Evolutionary conservation across 2,797 vertebrate species (phyloP), one percentile per base, ranked within the genome.

Genomic region (Arctocebus calabarensis): DNA sequence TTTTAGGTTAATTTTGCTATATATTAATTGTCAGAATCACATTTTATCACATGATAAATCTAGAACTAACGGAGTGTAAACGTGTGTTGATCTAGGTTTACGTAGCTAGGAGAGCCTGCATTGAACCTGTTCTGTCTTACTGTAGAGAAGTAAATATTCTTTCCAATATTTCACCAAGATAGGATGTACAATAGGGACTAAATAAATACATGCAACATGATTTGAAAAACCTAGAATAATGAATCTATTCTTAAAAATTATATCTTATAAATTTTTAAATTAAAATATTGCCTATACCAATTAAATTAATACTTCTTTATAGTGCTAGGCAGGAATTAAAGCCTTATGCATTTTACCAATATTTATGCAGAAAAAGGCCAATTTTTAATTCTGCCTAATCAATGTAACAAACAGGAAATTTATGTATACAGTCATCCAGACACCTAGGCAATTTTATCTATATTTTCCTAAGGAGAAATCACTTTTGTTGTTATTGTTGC

Each of bases 1-100:
- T 62, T 79, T 83, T 59, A 68, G 32, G 22, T 45, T 90, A 86
- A 48, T 78, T 96, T 89, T 29, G 81, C 32, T 74, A 12, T 79
- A 82, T 27, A 23, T 81, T 70, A 78, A 77, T 61, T 59, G 45
- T 43, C 70, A 93, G 25, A 84, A 83, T 3, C 40, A 68, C 34
- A 73, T 91, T 83, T 85, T 55, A 34, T 61, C 20, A 19, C 4
- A 23, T 25, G 61, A 90, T 25, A 90, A 70, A 85, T 32, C 29
- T 37, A 40, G 91, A 91, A 34, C 3, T 48, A 32, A 27, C 9
- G 52, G 10, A 52, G 29, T 59, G 86, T 45, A 48, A 43, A 85
- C 23, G 9, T 12, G 0, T 68, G 48, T 20, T 48, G 25, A 7
- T 17, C 29, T 88, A 77, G 1, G 0, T 77, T 85, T 27, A 37